A percentile compares a stretch with the other conserved stretches of the same genome.
These are phyloP conservation scores for Stercorarius parasiticus DNA, from an alignment of 2,113 vertebrate genomes.

Conservation along the genomic window DNA sequence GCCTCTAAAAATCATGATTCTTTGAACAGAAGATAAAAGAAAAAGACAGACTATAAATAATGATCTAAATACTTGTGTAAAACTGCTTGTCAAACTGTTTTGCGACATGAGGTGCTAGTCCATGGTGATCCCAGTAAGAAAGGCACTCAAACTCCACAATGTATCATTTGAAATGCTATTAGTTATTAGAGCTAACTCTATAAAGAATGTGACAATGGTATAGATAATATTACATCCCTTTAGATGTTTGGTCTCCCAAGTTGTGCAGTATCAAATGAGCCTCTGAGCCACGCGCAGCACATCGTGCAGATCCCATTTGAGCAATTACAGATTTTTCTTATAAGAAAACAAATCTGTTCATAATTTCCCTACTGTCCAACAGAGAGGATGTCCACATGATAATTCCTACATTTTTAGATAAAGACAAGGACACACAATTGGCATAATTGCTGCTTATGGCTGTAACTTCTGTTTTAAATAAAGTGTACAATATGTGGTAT, in stretches of 20 bases:
- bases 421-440: neutral
- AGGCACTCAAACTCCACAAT: neutral
- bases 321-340: neutral
- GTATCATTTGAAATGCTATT: neutral
- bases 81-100: neutral
- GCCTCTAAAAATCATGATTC: neutral
- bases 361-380: neutral
- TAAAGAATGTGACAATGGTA: neutral
- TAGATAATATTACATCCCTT: neutral
- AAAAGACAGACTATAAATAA: neutral
- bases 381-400: neutral
- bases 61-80: neutral
- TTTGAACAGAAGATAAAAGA: neutral
- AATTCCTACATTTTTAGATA: neutral
- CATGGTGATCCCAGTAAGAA: neutral
- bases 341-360: neutral
- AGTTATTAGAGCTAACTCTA: neutral
- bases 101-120: neutral
- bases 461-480: neutral
- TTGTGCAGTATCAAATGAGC: neutral
- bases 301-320: neutral
- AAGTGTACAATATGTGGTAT: neutral
- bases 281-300: fast-evolving
- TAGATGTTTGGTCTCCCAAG: neutral
- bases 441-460: neutral